Percentiles rank a stretch among this genome's conserved stretches.
Conservation (phyloP, 2,113 vertebrate genomes). For the Ceyx cyanopectus region DNA sequence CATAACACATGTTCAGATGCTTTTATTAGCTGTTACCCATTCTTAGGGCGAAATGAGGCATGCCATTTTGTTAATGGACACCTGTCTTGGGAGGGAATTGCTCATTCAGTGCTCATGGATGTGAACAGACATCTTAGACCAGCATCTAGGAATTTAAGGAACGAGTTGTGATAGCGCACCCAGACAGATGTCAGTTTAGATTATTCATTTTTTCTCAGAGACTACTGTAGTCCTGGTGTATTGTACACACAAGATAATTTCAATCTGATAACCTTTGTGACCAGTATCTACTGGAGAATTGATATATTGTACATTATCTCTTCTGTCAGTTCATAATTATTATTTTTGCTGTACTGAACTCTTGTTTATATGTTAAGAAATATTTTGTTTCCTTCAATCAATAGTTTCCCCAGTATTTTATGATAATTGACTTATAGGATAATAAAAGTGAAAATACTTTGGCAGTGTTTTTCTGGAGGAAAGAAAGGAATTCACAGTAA, state of each 20-base stretch:
- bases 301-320: background rate
- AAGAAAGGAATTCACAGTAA: background rate
- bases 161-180: background rate
- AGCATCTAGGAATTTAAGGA: constrained; percentile 44
- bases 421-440: background rate
- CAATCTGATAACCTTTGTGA: background rate
- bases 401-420: background rate
- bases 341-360: background rate
- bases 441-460: background rate
- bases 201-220: constrained; percentile 41
- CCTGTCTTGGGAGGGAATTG: constrained; percentile 32
- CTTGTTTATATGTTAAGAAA: background rate
- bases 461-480: background rate
- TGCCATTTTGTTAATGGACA: constrained; percentile 48
- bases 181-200: constrained; percentile 45
- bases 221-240: background rate
- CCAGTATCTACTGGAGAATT: background rate
- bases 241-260: background rate
- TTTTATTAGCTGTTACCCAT: constrained; percentile 21
- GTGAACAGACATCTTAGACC: constrained; percentile 34
- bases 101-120: constrained; percentile 30
- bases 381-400: background rate
- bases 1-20: constrained; percentile 49
- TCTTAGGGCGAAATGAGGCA: constrained; percentile 47
- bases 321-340: background rate